Conservation (phyloP, 2,113 vertebrate species). For the Crotophaga sulcirostris region DNA sequence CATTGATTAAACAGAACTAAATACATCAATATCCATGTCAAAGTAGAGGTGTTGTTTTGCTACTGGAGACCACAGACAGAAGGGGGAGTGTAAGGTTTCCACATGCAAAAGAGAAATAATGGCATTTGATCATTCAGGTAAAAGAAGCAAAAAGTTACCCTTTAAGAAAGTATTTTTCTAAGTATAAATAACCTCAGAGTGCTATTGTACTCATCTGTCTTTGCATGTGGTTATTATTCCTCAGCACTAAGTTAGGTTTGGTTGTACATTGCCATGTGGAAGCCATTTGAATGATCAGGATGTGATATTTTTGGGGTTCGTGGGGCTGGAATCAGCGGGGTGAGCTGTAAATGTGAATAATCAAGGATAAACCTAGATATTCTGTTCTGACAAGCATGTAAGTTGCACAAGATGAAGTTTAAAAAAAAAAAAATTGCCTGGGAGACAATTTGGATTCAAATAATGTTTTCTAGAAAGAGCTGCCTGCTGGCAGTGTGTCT, state of each 20-base stretch:
- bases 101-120: not conserved
- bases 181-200: not conserved
- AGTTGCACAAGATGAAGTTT: not conserved
- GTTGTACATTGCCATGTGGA: not conserved
- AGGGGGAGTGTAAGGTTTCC: not conserved
- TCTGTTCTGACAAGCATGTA: not conserved
- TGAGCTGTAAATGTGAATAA: not conserved
- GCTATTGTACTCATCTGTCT: not conserved
- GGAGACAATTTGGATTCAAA: slow-evolving; percentile 26
- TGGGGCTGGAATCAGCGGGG: not conserved
- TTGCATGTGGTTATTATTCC: not conserved
- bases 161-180: not conserved
- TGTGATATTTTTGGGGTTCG: not conserved
- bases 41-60: not conserved
- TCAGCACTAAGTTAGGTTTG: not conserved
- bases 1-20: slow-evolving; percentile 20
- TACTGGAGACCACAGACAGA: not conserved
- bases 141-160: not conserved
- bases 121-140: not conserved
- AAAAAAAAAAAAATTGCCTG: not conserved
- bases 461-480: slow-evolving; percentile 32
- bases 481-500: slow-evolving; percentile 49
- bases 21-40: not conserved
- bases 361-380: not conserved
- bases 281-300: not conserved